These are phyloP conservation scores for Drosophila ogumai DNA, from an alignment of 1,140 invertebrate genomes.

Conservation along the genomic window DNA sequence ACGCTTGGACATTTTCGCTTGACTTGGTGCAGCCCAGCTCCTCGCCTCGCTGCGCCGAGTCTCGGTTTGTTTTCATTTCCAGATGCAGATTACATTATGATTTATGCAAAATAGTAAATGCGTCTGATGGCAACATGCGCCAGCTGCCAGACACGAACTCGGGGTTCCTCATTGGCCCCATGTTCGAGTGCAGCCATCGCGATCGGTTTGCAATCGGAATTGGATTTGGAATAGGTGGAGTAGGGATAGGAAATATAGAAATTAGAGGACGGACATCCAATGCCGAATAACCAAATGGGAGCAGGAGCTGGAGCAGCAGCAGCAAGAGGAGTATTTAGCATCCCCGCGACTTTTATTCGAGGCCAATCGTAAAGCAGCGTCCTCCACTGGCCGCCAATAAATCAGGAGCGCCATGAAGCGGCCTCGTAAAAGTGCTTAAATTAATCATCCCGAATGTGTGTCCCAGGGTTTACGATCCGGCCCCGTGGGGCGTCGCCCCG, in stretches of 20 bases:
- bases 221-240: constrained; percentile 13
- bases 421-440: constrained; percentile 84
- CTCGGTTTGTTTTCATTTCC: constrained; percentile 80
- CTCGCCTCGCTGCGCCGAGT: constrained; percentile 8
- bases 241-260: background rate
- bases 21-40: constrained; percentile 21
- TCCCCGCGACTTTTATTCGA: constrained; percentile 29
- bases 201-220: constrained; percentile 22
- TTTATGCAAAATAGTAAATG: constrained; percentile 85
- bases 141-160: constrained; percentile 48
- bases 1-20: constrained; percentile 83
- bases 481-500: constrained; percentile 45
- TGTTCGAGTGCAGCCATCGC: constrained; percentile 38
- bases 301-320: background rate
- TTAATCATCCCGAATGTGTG: constrained; percentile 84
- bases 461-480: constrained; percentile 73
- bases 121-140: constrained; percentile 84
- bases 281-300: constrained; percentile 17
- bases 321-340: constrained; percentile 24
- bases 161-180: constrained; percentile 27
- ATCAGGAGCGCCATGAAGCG: constrained; percentile 80
- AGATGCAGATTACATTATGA: constrained; percentile 85
- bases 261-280: constrained; percentile 8
- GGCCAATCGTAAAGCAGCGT: constrained; percentile 66
- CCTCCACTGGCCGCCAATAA: constrained; percentile 68